Percentiles rank a stretch among this genome's conserved stretches.
Evolutionary conservation across 2,797 vertebrate genomes (phyloP).

Genomic region (Mus spretus): DNA sequence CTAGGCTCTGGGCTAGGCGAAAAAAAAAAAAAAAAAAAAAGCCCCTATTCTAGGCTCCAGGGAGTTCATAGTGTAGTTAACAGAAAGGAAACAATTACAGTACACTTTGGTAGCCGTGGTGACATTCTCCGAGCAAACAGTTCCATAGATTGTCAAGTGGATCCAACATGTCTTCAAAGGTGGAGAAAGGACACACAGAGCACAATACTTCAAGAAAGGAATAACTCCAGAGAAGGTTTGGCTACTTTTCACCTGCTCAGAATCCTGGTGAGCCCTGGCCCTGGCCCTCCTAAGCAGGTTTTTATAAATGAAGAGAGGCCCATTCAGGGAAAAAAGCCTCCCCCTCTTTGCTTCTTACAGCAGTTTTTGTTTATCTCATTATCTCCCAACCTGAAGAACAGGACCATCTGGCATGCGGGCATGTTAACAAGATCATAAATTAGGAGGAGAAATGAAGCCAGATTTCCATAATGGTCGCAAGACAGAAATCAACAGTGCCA

Average conservation of each 20-base stretch:
- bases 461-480: constrained; percentile 83
- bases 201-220: not conserved
- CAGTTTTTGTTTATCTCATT: constrained; percentile 87
- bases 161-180: fast-evolving
- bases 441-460: constrained; percentile 86
- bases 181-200: not conserved
- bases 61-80: not conserved
- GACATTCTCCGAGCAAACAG: not conserved
- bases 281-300: constrained; percentile 51
- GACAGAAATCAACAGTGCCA: constrained; percentile 81
- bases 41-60: not conserved
- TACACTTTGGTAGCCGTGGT: not conserved
- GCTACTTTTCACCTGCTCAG: not conserved
- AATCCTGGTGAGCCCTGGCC: not conserved
- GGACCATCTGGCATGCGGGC: constrained; percentile 88
- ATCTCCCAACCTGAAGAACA: constrained; percentile 88
- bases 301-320: constrained; percentile 64
- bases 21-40: not conserved
- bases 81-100: not conserved
- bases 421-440: constrained; percentile 89
- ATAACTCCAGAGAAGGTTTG: not conserved
- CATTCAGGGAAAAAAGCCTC: constrained; percentile 67
- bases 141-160: not conserved
- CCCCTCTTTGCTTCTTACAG: constrained; percentile 81
- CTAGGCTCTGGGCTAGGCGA: not conserved